Conservation (phyloP, 1,140 invertebrate genomes). For the Drosophila grimshawi region DNA sequence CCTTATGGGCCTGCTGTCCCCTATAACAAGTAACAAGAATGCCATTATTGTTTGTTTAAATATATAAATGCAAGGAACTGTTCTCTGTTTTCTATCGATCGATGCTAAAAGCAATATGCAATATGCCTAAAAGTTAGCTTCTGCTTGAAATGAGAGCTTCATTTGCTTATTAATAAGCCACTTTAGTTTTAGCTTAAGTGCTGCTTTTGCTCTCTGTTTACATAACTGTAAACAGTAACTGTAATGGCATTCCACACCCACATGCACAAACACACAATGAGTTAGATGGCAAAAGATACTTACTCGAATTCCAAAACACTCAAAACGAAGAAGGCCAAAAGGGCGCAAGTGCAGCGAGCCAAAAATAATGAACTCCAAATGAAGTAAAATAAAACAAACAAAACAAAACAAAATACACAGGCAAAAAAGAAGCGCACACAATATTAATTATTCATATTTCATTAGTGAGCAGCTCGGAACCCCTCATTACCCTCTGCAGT, state of each 20-base stretch:
- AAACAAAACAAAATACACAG: slow-evolving; percentile 8
- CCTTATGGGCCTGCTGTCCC: no score
- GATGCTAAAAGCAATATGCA: neutral
- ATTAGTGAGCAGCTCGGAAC: slow-evolving; percentile 60
- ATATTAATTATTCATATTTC: slow-evolving; percentile 81
- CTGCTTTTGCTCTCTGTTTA: neutral
- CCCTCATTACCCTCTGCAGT: neutral
- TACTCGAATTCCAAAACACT: slow-evolving; percentile 6
- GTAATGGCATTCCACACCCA: slow-evolving; percentile 2
- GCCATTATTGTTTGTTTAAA: no score
- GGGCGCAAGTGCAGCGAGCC: slow-evolving; percentile 50
- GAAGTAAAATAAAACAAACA: slow-evolving; percentile 66
- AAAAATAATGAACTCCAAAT: slow-evolving; percentile 80
- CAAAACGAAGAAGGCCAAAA: neutral
- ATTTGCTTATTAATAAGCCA: slow-evolving; percentile 23
- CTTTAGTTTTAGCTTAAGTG: slow-evolving; percentile 21
- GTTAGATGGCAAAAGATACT: slow-evolving; percentile 14
- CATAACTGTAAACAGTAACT: neutral
- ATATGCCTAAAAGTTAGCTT: neutral
- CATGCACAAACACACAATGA: neutral
- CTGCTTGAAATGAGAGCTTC: neutral
- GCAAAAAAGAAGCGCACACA: slow-evolving; percentile 55
- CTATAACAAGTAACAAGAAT: no score
- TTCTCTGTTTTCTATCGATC: neutral
- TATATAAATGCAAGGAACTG: no score